Evolutionary conservation across 2,113 vertebrate genomes (phyloP).

Genomic region (Fulmarus glacialis): DNA sequence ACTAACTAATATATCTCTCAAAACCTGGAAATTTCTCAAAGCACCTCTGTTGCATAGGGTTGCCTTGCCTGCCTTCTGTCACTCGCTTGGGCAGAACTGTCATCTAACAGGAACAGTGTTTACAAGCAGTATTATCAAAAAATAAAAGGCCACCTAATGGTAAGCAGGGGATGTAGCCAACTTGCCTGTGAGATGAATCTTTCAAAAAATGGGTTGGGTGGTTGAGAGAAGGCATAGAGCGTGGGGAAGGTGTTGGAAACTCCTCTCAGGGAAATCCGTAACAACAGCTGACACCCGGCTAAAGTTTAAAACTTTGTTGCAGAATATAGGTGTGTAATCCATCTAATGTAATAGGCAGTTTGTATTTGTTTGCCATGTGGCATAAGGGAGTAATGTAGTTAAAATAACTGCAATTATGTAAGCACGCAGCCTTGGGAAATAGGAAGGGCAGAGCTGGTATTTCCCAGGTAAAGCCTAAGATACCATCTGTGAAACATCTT

Average conservation of each 20-base stretch:
- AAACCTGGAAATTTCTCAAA: background rate
- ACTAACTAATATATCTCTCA: background rate
- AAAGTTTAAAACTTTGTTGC: background rate
- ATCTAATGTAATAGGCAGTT: background rate
- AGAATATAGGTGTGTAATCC: background rate
- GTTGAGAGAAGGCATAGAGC: background rate
- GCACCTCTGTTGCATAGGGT: background rate
- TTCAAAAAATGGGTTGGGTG: background rate
- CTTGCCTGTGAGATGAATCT: background rate
- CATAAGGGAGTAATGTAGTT: background rate
- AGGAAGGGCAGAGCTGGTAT: slow-evolving; percentile 37
- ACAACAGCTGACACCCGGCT: background rate
- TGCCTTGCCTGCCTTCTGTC: background rate
- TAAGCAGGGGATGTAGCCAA: background rate
- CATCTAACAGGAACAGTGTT: background rate
- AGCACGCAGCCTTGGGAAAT: slow-evolving; percentile 16
- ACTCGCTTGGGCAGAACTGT: background rate
- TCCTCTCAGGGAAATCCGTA: background rate
- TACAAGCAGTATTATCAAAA: background rate
- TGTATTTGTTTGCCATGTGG: slow-evolving; percentile 5
- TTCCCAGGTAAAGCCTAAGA: slow-evolving; percentile 30
- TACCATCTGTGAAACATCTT: background rate
- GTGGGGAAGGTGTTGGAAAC: background rate
- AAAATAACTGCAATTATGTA: slow-evolving; percentile 24
- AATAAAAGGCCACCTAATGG: background rate